A percentile compares a stretch with the other conserved stretches of the same genome.
Conservation (phyloP, 2,797 vertebrate genomes). For the Notamacropus eugenii region DNA sequence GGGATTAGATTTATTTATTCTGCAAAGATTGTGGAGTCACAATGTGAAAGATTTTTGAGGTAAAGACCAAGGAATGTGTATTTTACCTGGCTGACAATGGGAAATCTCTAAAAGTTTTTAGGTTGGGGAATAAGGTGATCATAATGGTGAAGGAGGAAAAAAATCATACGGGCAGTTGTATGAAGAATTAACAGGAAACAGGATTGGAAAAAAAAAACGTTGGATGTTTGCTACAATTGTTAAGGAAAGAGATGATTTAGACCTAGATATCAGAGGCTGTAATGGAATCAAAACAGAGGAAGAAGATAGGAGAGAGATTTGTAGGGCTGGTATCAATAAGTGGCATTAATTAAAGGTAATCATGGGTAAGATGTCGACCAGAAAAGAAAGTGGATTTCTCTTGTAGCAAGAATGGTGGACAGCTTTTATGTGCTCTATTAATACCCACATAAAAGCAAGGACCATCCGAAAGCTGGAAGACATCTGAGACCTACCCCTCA, state of each 20-base stretch:
- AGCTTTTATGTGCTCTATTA: background rate
- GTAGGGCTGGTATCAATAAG: background rate
- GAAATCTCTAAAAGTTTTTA: background rate
- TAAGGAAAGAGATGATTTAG: background rate
- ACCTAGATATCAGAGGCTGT: background rate
- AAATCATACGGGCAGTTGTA: background rate
- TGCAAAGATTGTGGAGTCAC: background rate
- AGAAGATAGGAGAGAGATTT: background rate
- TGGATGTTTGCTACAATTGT: background rate
- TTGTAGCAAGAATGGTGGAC: background rate
- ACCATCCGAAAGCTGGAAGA: background rate
- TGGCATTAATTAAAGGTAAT: background rate
- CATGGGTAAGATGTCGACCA: background rate
- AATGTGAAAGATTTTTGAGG: background rate
- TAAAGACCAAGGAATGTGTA: background rate
- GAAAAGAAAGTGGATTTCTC: background rate
- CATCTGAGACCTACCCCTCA: background rate
- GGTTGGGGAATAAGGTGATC: background rate
- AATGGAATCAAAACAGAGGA: background rate
- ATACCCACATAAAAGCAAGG: background rate
- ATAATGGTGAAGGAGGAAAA: background rate
- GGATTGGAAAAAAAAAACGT: background rate
- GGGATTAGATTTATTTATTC: slow-evolving; percentile 2
- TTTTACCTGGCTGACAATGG: background rate
- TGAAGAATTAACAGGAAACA: background rate